Conservation (phyloP, 2,113 vertebrate genomes). For the Athene noctua region DNA sequence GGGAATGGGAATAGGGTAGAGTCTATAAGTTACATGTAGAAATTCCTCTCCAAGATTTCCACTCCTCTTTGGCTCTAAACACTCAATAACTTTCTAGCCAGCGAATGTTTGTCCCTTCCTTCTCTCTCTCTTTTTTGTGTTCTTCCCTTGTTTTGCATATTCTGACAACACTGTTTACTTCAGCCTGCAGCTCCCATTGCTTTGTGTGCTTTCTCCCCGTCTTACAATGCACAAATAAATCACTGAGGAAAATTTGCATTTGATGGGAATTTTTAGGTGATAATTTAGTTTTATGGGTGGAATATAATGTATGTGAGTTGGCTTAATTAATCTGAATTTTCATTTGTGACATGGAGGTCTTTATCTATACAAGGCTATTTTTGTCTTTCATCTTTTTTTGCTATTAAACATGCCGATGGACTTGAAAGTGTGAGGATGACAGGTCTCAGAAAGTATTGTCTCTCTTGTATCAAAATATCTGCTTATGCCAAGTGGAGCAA, state of each 20-base stretch:
- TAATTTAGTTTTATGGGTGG: conserved; percentile 23
- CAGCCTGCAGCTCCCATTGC: conserved; percentile 38
- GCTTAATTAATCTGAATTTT: conserved; percentile 43
- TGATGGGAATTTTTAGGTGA: conserved; percentile 51
- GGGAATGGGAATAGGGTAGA: neutral
- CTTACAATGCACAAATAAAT: conserved; percentile 51
- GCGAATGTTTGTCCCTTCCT: conserved; percentile 51
- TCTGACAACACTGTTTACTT: conserved; percentile 57
- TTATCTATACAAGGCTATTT: neutral
- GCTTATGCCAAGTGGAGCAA: conserved; percentile 1
- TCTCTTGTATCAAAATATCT: neutral
- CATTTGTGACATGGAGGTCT: neutral
- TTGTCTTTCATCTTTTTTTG: conserved; percentile 5
- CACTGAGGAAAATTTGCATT: conserved; percentile 51
- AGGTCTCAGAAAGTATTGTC: conserved; percentile 1
- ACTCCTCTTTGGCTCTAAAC: conserved; percentile 20
- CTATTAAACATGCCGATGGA: conserved; percentile 2
- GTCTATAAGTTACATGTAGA: neutral
- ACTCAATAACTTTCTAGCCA: conserved; percentile 44
- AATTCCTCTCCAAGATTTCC: conserved; percentile 33
- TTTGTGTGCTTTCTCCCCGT: conserved; percentile 29
- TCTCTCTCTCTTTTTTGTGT: conserved; percentile 5
- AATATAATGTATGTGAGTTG: neutral
- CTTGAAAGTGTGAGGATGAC: conserved; percentile 10
- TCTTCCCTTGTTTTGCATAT: conserved; percentile 55